phyloP scores from a whole-genome alignment of 1,140 invertebrate genomes.

The Drosophila grimshawi region DNA sequence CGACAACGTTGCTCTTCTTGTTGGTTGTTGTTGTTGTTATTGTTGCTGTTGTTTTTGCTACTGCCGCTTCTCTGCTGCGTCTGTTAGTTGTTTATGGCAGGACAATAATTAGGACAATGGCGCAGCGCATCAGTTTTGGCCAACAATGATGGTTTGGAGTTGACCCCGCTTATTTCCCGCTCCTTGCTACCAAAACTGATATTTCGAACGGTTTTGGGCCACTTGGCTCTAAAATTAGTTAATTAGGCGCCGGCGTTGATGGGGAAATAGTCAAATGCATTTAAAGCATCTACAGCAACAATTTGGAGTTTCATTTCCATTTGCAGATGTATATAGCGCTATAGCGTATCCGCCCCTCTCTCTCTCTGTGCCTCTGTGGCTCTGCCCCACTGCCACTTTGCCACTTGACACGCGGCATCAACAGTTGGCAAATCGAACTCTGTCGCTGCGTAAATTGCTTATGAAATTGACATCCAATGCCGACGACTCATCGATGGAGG shows the following conservation, averaged over 20 bases:
- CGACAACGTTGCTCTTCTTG: constrained; percentile 24
- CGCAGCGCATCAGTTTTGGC: constrained; percentile 56
- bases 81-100: constrained; percentile 75
- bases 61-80: constrained; percentile 24
- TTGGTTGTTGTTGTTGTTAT: constrained; percentile 1
- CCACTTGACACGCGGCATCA: constrained; percentile 42
- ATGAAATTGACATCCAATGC: constrained; percentile 76
- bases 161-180: constrained; percentile 3
- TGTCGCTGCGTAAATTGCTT: constrained; percentile 72
- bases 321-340: neutral
- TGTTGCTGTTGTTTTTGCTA: constrained; percentile 21
- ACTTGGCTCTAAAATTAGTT: constrained; percentile 64
- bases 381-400: neutral
- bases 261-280: constrained; percentile 30
- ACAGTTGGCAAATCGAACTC: constrained; percentile 77
- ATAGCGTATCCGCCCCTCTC: neutral
- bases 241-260: constrained; percentile 61
- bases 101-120: constrained; percentile 75
- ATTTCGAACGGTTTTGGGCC: constrained; percentile 22
- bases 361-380: neutral
- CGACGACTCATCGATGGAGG: constrained; percentile 16
- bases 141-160: constrained; percentile 34
- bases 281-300: constrained; percentile 15
- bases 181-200: constrained; percentile 14
- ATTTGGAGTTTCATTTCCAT: constrained; percentile 33